A percentile compares a stretch with the other conserved stretches of the same genome.
Evolutionary conservation across 1,140 invertebrate species (phyloP).

Genomic region (Ceratitis capitata): DNA sequence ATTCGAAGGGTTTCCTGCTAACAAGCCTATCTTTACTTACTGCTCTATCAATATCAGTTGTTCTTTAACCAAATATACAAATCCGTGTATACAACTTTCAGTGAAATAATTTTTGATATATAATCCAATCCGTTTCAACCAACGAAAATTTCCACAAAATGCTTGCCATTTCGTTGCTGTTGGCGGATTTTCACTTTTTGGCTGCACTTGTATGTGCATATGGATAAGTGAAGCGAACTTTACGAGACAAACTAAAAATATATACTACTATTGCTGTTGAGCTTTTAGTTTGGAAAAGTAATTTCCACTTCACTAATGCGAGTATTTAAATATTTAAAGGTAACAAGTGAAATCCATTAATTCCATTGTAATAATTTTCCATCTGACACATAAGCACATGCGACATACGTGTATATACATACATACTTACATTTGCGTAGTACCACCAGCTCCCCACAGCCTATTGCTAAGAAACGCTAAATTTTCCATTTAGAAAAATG

Average conservation of each 20-base stretch:
- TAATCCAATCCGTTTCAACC: neutral
- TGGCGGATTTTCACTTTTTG: neutral
- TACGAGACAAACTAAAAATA: neutral
- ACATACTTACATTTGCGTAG: too few species aligned
- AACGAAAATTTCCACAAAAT: neutral
- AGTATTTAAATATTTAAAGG: neutral
- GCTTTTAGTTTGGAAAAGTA: neutral
- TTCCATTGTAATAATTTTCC: neutral
- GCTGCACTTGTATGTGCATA: constrained; percentile 5
- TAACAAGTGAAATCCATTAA: neutral
- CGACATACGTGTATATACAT: too few species aligned
- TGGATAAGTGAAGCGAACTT: neutral
- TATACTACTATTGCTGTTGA: neutral
- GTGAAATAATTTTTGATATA: constrained; percentile 32
- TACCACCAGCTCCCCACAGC: too few species aligned
- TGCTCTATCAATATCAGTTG: neutral
- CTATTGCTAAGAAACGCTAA: too few species aligned
- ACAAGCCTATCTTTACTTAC: neutral
- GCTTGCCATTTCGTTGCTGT: neutral
- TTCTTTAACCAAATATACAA: constrained; percentile 1
- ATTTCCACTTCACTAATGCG: neutral
- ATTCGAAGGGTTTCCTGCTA: too few species aligned
- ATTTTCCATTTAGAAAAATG: too few species aligned
- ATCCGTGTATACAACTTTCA: constrained; percentile 17
- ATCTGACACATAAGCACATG: too few species aligned